phyloP scores from a whole-genome alignment of 2,888 invertebrate genomes.

The Lordiphosa fenestrarum region DNA sequence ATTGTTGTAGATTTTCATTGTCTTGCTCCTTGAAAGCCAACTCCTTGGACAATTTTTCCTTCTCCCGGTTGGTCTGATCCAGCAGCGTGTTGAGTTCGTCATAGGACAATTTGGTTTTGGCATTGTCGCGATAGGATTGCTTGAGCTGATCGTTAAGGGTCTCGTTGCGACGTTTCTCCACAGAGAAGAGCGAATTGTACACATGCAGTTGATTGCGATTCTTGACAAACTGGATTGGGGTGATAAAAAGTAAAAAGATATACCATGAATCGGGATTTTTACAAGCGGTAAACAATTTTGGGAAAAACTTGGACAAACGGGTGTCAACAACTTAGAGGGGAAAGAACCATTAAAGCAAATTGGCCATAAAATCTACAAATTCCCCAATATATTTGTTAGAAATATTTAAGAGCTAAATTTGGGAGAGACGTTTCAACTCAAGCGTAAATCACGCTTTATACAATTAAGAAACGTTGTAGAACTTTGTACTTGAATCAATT shows the following conservation, averaged over 20 bases:
- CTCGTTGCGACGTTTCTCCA: constrained; percentile 77
- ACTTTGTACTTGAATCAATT: too few relatives aligned
- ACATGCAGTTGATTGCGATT: constrained; percentile 78
- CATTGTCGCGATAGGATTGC: constrained; percentile 62
- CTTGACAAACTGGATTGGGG: constrained; percentile 64
- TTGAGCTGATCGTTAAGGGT: constrained; percentile 68
- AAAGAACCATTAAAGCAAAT: too few relatives aligned
- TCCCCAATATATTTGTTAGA: neutral
- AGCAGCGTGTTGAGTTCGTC: constrained; percentile 61
- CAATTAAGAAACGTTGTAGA: too few relatives aligned
- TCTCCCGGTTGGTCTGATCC: constrained; percentile 45
- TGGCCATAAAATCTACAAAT: neutral
- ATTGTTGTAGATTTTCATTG: constrained; percentile 57
- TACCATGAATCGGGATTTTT: neutral
- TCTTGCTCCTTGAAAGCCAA: constrained; percentile 57
- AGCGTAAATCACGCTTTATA: too few relatives aligned
- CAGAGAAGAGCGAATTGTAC: constrained; percentile 74
- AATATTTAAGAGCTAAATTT: too few relatives aligned
- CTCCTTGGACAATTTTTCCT: constrained; percentile 53
- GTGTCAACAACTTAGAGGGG: neutral
- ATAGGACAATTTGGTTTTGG: constrained; percentile 55
- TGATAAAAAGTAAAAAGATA: neutral
- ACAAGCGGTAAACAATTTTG: neutral
- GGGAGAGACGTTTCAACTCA: too few relatives aligned
- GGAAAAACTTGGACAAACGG: neutral